Evolutionary conservation across 2,888 invertebrate species (phyloP).

Genomic region (Andrena praecox): DNA sequence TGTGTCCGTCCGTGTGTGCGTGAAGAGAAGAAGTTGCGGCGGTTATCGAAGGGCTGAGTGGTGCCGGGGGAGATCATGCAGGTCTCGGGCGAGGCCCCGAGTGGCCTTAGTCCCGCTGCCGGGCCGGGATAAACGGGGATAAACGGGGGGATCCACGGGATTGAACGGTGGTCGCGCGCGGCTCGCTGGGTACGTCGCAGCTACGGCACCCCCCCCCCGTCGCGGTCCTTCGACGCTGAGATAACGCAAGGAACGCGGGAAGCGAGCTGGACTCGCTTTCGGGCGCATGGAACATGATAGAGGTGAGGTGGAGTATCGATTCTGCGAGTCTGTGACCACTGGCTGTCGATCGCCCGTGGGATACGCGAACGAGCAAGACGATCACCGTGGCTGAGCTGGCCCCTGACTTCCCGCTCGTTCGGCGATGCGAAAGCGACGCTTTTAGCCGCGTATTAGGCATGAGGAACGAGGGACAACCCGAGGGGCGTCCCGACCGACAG

Average conservation of each 20-base stretch:
- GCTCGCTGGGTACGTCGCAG: not conserved
- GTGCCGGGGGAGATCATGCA: conserved; percentile 76
- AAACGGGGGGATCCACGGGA: not conserved
- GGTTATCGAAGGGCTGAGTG: conserved; percentile 65
- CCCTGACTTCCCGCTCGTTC: not conserved
- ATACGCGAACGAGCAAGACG: conserved; percentile 6
- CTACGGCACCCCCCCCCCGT: not conserved
- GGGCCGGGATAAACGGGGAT: conserved; percentile 66
- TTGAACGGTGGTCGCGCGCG: not conserved
- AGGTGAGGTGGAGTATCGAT: conserved; percentile 78
- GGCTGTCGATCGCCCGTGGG: conserved; percentile 42
- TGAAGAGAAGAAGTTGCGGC: conserved; percentile 17
- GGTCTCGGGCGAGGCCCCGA: conserved; percentile 80
- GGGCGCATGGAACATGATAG: conserved; percentile 84
- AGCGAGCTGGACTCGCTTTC: conserved; percentile 84
- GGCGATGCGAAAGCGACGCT: conserved; percentile 23
- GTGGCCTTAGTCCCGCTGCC: conserved; percentile 79
- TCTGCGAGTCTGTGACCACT: conserved; percentile 1
- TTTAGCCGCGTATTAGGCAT: conserved; percentile 18
- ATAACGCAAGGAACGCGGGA: conserved; percentile 66
- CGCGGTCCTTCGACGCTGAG: conserved; percentile 56
- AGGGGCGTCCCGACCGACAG: conserved; percentile 7
- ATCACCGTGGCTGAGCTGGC: not conserved
- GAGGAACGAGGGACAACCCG: not conserved
- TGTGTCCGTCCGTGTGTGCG: conserved; percentile 65